Evolutionary conservation across 1,140 invertebrate genomes (phyloP), one percentile per base, ranked within the genome.

Genomic region (Leptonema lineaticorne): DNA sequence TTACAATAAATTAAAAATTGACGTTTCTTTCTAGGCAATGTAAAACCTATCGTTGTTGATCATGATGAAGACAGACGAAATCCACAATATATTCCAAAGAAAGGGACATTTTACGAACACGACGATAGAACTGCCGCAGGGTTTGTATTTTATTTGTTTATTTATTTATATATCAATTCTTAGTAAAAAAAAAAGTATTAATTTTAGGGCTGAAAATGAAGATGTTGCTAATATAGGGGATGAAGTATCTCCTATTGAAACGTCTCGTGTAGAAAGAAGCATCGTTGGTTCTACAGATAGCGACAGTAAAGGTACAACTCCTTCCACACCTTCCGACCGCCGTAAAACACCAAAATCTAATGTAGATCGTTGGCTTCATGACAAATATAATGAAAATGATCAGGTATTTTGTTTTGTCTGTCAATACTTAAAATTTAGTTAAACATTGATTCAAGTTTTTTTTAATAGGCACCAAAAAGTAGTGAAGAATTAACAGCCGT

Each of bases 91-190:
- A 97, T 98, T 75, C 96, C 96, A 0, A 95, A 97, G 79, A 87
- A 90, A 70, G 96, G 96, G 16, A 94, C 93, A 2, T 98, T 98
- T 79, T 98, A 97, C 76, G 95, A 98, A 75, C 95, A 98, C 77
- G 95, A 98, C 79, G 93, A 95, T 76, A 81, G 94, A 72, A 92
- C 90, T n/a, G 85, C 87, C 18, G 89, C 90, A 20, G 89, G 91
- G 83, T 87, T 80, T 79, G 77, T 33, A n/a, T 33, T 16, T 33
- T 33, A 33, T 33, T 33, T 33, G 11, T 33, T 33, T 33, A 33
- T 33, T 33, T 33, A 33, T 33, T 33, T 33, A 33, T 33, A 6
- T 33, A 33, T 33, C 5, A 33, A 33, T 5, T 5, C 30, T 33
- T 33, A 33, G 5, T n/a, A n/a, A n/a, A n/a, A n/a, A n/a, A n/a